Evolutionary conservation across 2,888 invertebrate species (phyloP), one percentile per base, ranked within the genome.

Genomic region (Diachrysia chrysitis): DNA sequence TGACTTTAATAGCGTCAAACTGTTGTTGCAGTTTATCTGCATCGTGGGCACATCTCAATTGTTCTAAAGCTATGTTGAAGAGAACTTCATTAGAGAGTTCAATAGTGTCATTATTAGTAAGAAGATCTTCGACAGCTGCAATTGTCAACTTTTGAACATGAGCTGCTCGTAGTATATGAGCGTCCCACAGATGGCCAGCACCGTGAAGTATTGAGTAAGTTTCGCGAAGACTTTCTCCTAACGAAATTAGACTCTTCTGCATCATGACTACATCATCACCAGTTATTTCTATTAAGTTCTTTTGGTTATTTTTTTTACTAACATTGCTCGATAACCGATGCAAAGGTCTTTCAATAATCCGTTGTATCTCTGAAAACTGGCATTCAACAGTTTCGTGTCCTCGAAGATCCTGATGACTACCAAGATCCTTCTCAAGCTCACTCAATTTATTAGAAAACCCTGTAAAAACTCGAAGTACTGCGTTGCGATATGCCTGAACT

Each of bases 111-210:
- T 94, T 82, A 70, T 63, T 89, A 25, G 90, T 91, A 16, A 92
- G 79, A 32, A 93, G 80, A 78, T 94, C 93, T 85, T 94, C 95
- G 6, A 94, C 90, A 37, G 90, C 89, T n/a, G 91, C 87, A 58
- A 92, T 86, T 4, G 91, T 92, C 32, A 94, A 76, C 68, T 90
- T 92, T 78, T 92, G 92, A 23, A 89, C 91, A 17, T 90, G 84
- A 63, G 89, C 91, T 25, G 89, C 83, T 16, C 94, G 91, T 61
- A 90, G 63, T 72, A 93, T 90, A 77, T 94, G 94, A 66, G 87
- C 83, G 73, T 93, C 92, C 89, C 91, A 93, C 19, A 94, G 85
- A 83, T 92, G 91, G 23, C 89, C 89, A 1, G 92, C 90, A 56
- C 92, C 87, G 59, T 91, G 85, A 64, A 95, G 82, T 66, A 93